These are phyloP conservation scores for Copidosoma floridanum DNA, from an alignment of 1,140 invertebrate species.

Conservation along the genomic window DNA sequence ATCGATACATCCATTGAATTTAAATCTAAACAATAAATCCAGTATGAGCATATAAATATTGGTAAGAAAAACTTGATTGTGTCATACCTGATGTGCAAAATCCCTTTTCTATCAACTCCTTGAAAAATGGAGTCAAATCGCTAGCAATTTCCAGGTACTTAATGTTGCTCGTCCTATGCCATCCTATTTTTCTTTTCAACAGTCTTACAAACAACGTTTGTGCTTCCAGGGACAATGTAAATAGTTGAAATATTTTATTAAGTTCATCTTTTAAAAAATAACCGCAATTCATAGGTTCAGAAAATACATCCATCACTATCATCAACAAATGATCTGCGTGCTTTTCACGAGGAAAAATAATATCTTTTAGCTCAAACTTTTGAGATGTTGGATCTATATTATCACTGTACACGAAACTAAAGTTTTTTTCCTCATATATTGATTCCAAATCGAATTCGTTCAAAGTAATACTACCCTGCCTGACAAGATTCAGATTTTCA, in stretches of 20 bases:
- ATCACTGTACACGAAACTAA: slow-evolving; percentile 25
- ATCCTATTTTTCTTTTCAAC: slow-evolving; percentile 39
- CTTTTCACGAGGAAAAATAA: slow-evolving; percentile 34
- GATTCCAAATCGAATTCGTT: slow-evolving; percentile 42
- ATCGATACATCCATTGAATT: slow-evolving; percentile 23
- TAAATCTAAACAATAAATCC: slow-evolving; percentile 31
- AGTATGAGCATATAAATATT: background rate
- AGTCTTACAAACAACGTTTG: slow-evolving; percentile 45
- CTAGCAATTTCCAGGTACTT: slow-evolving; percentile 33
- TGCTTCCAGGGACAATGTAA: slow-evolving; percentile 32
- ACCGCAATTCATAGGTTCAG: slow-evolving; percentile 44
- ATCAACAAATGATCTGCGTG: slow-evolving; percentile 36
- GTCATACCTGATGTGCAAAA: slow-evolving; percentile 38
- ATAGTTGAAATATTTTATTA: slow-evolving; percentile 36
- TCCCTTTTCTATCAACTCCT: slow-evolving; percentile 31
- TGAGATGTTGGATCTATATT: slow-evolving; percentile 21
- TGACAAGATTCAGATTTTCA: slow-evolving; percentile 42
- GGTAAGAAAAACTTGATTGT: slow-evolving; percentile 13
- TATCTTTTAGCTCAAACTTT: slow-evolving; percentile 36
- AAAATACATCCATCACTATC: slow-evolving; percentile 38
- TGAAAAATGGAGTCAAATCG: slow-evolving; percentile 31
- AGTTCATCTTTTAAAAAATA: slow-evolving; percentile 45
- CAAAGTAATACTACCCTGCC: slow-evolving; percentile 29
- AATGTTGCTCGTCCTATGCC: slow-evolving; percentile 35
- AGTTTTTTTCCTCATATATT: slow-evolving; percentile 35